Evolutionary conservation across 2,113 vertebrate species (phyloP), one percentile per base, ranked within the genome.

Genomic region (Phalacrocorax brasilianus): DNA sequence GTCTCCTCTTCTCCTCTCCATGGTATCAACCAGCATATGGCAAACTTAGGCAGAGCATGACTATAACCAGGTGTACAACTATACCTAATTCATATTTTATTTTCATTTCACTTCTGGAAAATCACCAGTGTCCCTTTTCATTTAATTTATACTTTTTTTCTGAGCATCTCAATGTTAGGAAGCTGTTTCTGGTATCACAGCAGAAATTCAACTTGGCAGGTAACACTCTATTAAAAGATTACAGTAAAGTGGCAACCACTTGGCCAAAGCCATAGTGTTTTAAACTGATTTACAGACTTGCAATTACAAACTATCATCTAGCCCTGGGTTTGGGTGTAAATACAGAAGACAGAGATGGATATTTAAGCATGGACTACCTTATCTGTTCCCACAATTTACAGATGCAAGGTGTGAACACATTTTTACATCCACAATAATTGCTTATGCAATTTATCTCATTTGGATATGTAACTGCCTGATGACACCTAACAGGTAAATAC

Each of bases 111-210:
- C 2, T 80, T 92, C 42, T 74, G 55, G 45, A 91, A 95, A 86
- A 91, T 32, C 8, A 82, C 38, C 56, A 59, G 26, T 61, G 13
- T 49, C 28, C 33, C 15, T 45, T 95, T 95, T 62, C 13, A 45
- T 67, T 73, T 89, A 35, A 82, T 92, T 86, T 82, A 47, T 56
- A 19, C 17, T 82, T 94, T 77, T 6, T 77, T 91, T 84, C 63
- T 77, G 28, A 88, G 8, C 5, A 71, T 66, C 35, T 77, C 19
- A 49, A 58, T 33, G 2, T 55, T 74, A 59, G 40, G 21, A 10
- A 73, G 50, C 33, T 35, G 22, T 20, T 89, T 73, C 56, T 76
- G 33, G 19, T 66, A 58, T 58, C 49, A 67, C 19, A 80, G 44
- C 28, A 87, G 58, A 73, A 95, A 63, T 65, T 89, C 53, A 66